Percentiles rank a stretch among this genome's conserved stretches.
Conservation (phyloP, 2,888 invertebrate genomes). For the Amiota mariae region DNA sequence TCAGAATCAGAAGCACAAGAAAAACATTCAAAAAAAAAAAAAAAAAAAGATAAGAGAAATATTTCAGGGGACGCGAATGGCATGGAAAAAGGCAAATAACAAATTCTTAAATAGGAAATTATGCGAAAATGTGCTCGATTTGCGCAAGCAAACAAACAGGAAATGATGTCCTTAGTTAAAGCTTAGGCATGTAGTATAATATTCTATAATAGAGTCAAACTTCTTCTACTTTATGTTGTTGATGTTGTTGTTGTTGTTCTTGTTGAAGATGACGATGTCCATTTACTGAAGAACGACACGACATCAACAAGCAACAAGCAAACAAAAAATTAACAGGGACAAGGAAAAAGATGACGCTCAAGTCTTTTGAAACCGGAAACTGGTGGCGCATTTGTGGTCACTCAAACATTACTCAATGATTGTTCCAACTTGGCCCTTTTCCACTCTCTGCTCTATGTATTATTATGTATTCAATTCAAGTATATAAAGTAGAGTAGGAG, state of each 20-base stretch:
- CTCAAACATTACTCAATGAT: neutral
- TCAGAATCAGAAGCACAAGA: neutral
- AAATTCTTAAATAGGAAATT: conserved; percentile 64
- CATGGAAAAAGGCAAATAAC: conserved; percentile 34
- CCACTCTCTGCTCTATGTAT: too few species aligned
- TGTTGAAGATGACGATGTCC: conserved; percentile 40
- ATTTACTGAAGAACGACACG: neutral
- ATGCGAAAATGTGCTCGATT: conserved; percentile 68
- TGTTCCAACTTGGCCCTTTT: too few species aligned
- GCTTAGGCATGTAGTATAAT: neutral
- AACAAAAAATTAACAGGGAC: neutral
- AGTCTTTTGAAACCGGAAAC: conserved; percentile 6
- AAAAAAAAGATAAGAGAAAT: conserved; percentile 32
- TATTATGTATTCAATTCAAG: too few species aligned
- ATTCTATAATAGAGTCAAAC: too few species aligned
- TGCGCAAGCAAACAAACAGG: conserved; percentile 69
- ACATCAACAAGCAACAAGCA: conserved; percentile 5
- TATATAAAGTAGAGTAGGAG: too few species aligned
- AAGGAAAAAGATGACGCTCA: too few species aligned
- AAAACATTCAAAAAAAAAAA: neutral
- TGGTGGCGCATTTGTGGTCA: conserved; percentile 17
- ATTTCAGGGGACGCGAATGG: neutral
- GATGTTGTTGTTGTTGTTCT: conserved; percentile 53
- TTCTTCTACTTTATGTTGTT: conserved; percentile 28
- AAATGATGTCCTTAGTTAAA: conserved; percentile 56